Evolutionary conservation across 2,888 invertebrate species (phyloP), one percentile per base, ranked within the genome.

Genomic region (Isoperla grammatica): DNA sequence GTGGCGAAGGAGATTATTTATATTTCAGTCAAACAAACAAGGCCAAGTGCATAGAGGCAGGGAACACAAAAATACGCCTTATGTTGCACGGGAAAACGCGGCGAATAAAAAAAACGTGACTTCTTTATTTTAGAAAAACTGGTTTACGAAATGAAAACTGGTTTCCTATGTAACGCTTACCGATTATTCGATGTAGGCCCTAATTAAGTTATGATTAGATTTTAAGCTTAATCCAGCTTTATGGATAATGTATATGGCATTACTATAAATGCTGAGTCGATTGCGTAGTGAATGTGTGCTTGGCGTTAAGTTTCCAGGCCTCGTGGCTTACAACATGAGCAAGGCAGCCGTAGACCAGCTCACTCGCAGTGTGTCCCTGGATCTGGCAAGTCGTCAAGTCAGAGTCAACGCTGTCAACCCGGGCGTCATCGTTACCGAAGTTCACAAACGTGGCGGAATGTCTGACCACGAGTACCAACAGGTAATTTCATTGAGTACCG

Each of bases 291-390:
- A 1, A 40, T 2, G 13, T 13, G n/a, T n/a, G 2, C 17, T 29
- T 17, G 1, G 15, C 19, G 17, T 29, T 12, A 17, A 64, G 64
- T 65, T 65, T 50, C 63, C 63, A n/a, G 61, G 61, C 49, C 75
- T 82, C 1, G 65, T 81, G 43, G 78, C 79, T 1, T 83, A 83
- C 70, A 69, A 68, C 59, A 78, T 82, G 74, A 78, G 79, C 45
- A 84, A 83, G 69, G 75, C 79, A 42, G 81, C 81, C 42, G 64
- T 82, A 12, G 83, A 83, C 69, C 81, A 82, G 66, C 73, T 83
- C 64, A 83, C 82, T 4, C 71, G 78, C 64, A 79, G 79, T 67
- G 69, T 76, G 22, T 81, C 82, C 5, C 68, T 84, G 58, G 81
- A 72, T 29, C 62, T 71, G 48, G 71, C 71, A 15, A 8, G 39